Evolutionary conservation across 2,888 invertebrate genomes (phyloP), one percentile per base, ranked within the genome.

Genomic region (Eupithecia vulgata): DNA sequence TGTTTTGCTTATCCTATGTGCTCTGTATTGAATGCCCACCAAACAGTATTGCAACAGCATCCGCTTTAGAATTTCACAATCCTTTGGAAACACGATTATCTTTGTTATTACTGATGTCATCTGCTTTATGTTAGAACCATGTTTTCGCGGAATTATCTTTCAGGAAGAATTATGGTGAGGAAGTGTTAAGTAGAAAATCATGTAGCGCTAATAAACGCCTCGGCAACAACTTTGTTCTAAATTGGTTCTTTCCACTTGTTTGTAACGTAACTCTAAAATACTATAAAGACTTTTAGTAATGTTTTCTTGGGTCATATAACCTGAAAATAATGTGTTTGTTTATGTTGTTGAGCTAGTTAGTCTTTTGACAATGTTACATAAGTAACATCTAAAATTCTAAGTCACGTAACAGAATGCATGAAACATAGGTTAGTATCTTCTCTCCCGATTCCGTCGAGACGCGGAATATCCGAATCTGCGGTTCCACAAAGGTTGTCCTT

Each of bases 51-150:
- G 84, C 84, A 84, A 82, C 17, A 77, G 79, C 81, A 81, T 80
- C 83, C 81, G 82, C 81, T 81, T 76, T 69, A 82, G 65, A 81
- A 81, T 80, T 81, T 78, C 75, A 79, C 76, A 73, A 78, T 65
- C 76, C 75, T 81, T 77, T 80, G 66, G 45, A 59, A 70, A 45
- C n/a, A 68, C 45, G 62, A 45, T n/a, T 45, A 67, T 68, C 30
- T 62, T 67, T 72, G 52, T 70, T 74, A 37, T 68, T 71, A 48
- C 65, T 67, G 30, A 35, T 34, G 35, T 34, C 30, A 57, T n/a
- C 48, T 34, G 6, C 61, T 30, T 59, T 15, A 4, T 21, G 10
- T 64, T 15, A n/a, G 8, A 37, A 64, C n/a, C n/a, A 5, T 37
- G 34, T 34, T 61, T 35, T 37, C 37, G 10, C n/a, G 5, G 37